Base-by-base conservation (phyloP, 2,797 vertebrate species). In the Rallus crepitans region DNA sequence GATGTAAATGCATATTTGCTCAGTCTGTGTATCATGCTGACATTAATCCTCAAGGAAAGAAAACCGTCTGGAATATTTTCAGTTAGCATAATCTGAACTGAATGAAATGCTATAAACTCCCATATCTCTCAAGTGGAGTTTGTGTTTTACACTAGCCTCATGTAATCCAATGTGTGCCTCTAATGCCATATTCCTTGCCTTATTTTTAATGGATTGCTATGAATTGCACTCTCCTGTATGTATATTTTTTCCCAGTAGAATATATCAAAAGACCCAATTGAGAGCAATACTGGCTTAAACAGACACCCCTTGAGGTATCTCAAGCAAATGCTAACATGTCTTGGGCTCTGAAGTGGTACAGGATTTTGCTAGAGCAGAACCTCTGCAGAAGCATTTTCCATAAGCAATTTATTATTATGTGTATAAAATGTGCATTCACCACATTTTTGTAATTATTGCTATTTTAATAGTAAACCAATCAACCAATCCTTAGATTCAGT, bases 1-100 rank as follows among this genome's bases (percentile, higher is more conserved):
- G 76, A 82, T 96, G 70, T 60, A 79, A 95, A 93, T 84, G 59
- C 39, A 75, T 97, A 91, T 65, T 77, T 93, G 65, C n/a, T 96
- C 47, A 39, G 31, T 66, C 72, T 93, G 65, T 94, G 66, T 73
- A 80, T 64, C 66, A 71, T 47, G 48, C 60, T 93, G 82, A 96
- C 77, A 93, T 93, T 91, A 96, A 63, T 39, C 24, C 25, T 86
- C 50, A 68, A 87, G 66, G 69, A 80, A 95, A 93, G 57, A 96
- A 96, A 94, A 63, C 80, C 78, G 93, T 57, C 90, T 93, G 86
- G 73, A 96, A 82, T 71, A 76, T 84, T 82, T 79, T 95, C 82
- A 45, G 66, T 47, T 42, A 60, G 20, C 19, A 31, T 77, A 90
- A 93, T 78, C 45, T 33, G 89, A 93, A 91, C 24, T 60, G 33